phyloP scores from a whole-genome alignment of 1,140 invertebrate species.

The Acromyrmex echinatior region DNA sequence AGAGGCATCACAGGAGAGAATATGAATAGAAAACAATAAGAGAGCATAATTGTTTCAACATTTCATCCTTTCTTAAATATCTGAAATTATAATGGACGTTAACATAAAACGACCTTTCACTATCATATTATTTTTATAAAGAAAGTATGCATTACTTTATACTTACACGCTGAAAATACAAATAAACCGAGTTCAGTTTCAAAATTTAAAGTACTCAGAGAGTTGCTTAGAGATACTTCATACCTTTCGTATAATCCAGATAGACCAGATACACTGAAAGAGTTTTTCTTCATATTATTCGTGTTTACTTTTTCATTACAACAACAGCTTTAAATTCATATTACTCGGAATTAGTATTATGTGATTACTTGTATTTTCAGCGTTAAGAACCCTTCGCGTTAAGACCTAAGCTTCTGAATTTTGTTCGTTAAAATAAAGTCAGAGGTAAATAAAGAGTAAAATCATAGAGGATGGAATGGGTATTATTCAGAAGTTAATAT shows the following conservation, averaged over 20 bases:
- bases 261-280: background rate
- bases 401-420: background rate
- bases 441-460: background rate
- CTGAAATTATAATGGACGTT: background rate
- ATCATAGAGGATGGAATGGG: background rate
- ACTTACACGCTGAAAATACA: background rate
- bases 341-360: background rate
- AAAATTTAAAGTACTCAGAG: background rate
- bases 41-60: constrained; percentile 12
- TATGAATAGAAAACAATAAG: constrained; percentile 26
- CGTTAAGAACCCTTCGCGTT: no score
- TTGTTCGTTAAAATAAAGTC: no score
- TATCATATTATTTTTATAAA: background rate
- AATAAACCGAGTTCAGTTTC: background rate
- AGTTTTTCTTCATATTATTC: background rate
- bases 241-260: background rate
- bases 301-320: background rate
- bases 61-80: constrained; percentile 7
- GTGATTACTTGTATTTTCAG: background rate
- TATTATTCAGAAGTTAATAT: constrained; percentile 36
- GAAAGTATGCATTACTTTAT: background rate
- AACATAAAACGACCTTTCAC: background rate
- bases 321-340: background rate
- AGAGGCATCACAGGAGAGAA: background rate
- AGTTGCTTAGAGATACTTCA: background rate